A percentile compares a stretch with the other conserved stretches of the same genome.
These are phyloP conservation scores for Mohoua ochrocephala DNA, from an alignment of 2,113 vertebrate genomes.

Conservation along the genomic window DNA sequence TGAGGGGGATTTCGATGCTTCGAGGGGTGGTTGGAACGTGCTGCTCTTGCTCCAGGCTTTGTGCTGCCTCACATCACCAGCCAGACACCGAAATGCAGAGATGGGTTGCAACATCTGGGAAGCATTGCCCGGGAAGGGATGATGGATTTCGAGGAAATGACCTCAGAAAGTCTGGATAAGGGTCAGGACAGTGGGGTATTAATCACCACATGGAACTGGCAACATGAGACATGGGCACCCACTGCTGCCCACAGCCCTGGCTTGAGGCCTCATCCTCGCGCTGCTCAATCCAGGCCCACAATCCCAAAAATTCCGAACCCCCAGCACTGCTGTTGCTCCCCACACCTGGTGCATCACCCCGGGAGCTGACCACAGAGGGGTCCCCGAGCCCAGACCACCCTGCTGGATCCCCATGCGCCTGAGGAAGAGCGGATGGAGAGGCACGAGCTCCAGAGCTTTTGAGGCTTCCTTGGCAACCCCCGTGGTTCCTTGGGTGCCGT, in stretches of 20 bases:
- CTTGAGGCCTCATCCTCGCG: neutral
- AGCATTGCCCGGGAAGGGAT: neutral
- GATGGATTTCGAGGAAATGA: conserved; percentile 17
- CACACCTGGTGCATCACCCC: neutral
- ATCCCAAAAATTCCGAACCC: rapidly evolving
- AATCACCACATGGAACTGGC: neutral
- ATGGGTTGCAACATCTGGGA: neutral
- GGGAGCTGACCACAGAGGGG: neutral
- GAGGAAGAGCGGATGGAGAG: neutral
- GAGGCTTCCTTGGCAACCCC: neutral
- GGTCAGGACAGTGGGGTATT: neutral
- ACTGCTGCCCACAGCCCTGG: neutral
- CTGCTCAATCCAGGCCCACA: neutral
- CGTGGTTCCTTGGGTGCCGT: rapidly evolving
- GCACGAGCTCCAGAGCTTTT: neutral
- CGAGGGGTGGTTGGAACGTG: neutral
- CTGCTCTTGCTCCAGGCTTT: neutral
- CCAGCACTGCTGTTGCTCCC: neutral
- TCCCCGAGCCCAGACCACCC: neutral
- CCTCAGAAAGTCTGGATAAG: neutral
- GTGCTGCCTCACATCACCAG: neutral
- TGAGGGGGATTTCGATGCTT: neutral
- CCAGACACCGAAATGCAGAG: neutral
- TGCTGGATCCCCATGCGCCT: neutral
- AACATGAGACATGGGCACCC: neutral